Conservation (phyloP, 2,888 invertebrate genomes). For the Anthrax anthrax region DNA sequence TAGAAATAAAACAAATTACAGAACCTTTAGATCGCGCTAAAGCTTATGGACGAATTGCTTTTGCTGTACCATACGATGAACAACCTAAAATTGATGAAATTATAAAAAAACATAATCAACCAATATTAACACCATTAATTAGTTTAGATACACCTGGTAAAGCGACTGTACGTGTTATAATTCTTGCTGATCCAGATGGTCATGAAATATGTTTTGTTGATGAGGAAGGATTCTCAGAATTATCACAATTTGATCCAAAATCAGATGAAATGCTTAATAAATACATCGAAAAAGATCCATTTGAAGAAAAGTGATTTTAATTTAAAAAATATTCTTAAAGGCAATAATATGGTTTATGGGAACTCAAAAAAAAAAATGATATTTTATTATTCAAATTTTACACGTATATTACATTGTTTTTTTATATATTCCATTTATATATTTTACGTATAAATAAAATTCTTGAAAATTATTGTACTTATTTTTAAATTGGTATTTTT, state of each 20-base stretch:
- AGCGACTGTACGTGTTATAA: constrained; percentile 90
- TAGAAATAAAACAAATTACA: constrained; percentile 44
- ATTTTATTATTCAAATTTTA: too few species aligned
- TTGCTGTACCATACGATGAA: constrained; percentile 66
- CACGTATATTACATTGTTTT: too few species aligned
- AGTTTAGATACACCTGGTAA: constrained; percentile 96
- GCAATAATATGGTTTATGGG: too few species aligned
- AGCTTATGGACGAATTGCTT: constrained; percentile 92
- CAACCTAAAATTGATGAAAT: constrained; percentile 62
- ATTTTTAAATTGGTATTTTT: too few species aligned
- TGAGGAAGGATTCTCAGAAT: constrained; percentile 79
- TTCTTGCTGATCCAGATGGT: constrained; percentile 89
- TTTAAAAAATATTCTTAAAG: not conserved
- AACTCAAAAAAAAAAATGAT: too few species aligned
- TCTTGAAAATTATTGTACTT: too few species aligned
- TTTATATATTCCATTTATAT: too few species aligned
- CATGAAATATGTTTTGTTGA: constrained; percentile 99
- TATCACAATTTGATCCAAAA: constrained; percentile 74
- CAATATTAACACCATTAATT: constrained; percentile 76
- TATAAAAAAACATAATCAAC: constrained; percentile 53
- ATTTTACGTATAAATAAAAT: too few species aligned
- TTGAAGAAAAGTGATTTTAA: constrained; percentile 6
- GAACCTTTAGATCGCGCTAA: constrained; percentile 62
- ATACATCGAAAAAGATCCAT: constrained; percentile 45
- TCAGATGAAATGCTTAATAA: constrained; percentile 66